A percentile compares a stretch with the other conserved stretches of the same genome.
Evolutionary conservation across 2,113 vertebrate genomes (phyloP).

Genomic region (Chaetodon auriga): DNA sequence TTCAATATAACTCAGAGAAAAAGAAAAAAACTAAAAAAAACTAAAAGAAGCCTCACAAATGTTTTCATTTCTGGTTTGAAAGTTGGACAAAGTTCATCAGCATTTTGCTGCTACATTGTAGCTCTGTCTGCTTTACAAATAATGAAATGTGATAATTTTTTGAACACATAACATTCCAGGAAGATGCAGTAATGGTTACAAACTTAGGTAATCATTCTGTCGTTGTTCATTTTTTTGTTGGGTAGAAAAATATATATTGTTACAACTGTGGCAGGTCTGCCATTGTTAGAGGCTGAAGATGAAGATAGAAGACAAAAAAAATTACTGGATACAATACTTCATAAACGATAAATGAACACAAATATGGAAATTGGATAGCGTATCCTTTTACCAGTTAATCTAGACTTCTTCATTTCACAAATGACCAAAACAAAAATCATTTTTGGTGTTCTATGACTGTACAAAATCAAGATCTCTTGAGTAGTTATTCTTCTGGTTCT

Average conservation of each 20-base stretch:
- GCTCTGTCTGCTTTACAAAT: slow-evolving; percentile 5
- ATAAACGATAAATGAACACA: not conserved
- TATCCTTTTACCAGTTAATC: not conserved
- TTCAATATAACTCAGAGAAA: slow-evolving; percentile 41
- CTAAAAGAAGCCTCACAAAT: slow-evolving; percentile 25
- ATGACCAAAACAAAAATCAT: not conserved
- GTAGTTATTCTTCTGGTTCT: not conserved
- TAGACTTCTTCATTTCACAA: not conserved
- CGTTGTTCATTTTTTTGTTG: not conserved
- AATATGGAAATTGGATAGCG: not conserved
- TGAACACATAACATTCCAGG: slow-evolving; percentile 27
- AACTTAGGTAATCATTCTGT: not conserved
- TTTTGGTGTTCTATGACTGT: not conserved
- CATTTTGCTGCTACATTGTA: slow-evolving; percentile 10
- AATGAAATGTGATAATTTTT: slow-evolving; percentile 13
- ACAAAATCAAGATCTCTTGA: not conserved
- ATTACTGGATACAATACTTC: not conserved
- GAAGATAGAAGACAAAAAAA: too few species aligned
- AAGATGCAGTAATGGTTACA: slow-evolving; percentile 29
- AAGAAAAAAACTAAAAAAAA: not conserved
- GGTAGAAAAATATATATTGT: not conserved
- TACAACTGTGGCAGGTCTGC: slow-evolving; percentile 1
- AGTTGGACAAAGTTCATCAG: slow-evolving; percentile 34
- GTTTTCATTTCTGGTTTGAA: slow-evolving; percentile 39
- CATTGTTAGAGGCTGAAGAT: too few species aligned